Evolutionary conservation across 2,888 invertebrate species (phyloP).

Genomic region (Drosophila heteroneura): DNA sequence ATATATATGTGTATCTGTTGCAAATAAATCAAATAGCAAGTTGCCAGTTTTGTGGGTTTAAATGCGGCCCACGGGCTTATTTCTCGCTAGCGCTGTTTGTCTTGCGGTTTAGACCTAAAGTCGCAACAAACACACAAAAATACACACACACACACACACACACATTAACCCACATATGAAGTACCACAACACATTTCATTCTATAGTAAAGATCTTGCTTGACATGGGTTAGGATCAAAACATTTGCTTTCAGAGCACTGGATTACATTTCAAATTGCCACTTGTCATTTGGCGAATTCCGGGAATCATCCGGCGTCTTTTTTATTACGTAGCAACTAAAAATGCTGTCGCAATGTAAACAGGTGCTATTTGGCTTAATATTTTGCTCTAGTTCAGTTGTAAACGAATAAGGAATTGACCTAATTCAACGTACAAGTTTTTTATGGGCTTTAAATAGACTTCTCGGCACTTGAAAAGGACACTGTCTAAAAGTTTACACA

Average conservation of each 20-base stretch:
- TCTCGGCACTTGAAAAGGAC: not conserved
- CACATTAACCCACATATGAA: not conserved
- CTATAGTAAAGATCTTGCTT: conserved; percentile 42
- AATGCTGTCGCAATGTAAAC: conserved; percentile 10
- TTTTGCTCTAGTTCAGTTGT: not conserved
- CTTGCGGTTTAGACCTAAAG: conserved; percentile 61
- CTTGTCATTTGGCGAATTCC: conserved; percentile 34
- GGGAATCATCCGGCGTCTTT: not conserved
- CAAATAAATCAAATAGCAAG: conserved; percentile 72
- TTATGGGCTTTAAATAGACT: not conserved
- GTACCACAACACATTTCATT: conserved; percentile 29
- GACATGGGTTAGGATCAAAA: conserved; percentile 50
- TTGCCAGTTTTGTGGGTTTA: conserved; percentile 61
- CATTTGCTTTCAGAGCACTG: conserved; percentile 21
- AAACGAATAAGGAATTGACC: not conserved
- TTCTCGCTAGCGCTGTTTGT: conserved; percentile 51
- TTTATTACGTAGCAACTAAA: conserved; percentile 3
- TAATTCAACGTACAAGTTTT: too few relatives aligned
- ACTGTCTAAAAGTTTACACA: not conserved
- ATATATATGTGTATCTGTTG: conserved; percentile 59
- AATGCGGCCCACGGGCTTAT: conserved; percentile 63
- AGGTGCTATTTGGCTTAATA: conserved; percentile 5
- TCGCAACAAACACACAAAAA: conserved; percentile 30
- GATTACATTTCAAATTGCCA: conserved; percentile 39
- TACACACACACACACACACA: not conserved